Evolutionary conservation across 2,888 invertebrate species (phyloP), one percentile per base, ranked within the genome.

Genomic region (Cylloceria caligata): DNA sequence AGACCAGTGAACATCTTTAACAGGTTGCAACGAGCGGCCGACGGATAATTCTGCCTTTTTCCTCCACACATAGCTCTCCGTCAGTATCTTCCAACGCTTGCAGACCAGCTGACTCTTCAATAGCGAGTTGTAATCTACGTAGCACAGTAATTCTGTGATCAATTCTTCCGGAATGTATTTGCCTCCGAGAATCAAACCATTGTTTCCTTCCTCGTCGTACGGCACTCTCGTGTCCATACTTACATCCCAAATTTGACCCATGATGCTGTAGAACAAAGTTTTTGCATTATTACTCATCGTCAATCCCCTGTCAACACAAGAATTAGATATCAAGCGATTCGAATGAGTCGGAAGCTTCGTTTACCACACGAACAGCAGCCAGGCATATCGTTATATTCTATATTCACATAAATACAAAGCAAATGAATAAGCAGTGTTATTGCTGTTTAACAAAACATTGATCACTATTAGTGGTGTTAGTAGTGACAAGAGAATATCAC

Each of bases 141-240:
- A 90, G 16, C 86, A 87, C 16, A 94, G 87, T 68, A 94, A 93
- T 76, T 93, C 87, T 1, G 90, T 84, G n/a, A 94, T 80, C 27
- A 94, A 85, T 88, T 94, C 94, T 88, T 93, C 92, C 0, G 94
- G 94, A 16, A 94, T 79, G 83, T 93, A 93, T 67, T 86, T 86
- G 52, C 89, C 87, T 39, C 88, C 87, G 9, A 94, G 84, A 55
- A 89, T 82, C 49, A 93, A 87, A 36, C 94, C 94, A 81, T 94
- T 93, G 34, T 91, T 80, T 0, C 84, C 68, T 16, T 84, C 80
- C 34, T 86, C 86, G 13, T 85, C 84, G 49, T 78, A 81, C 5
- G 81, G 60, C 19, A 71, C 71, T 27, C 76, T 47, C 9, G 64
- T 11, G 16, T 75, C 79, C 0, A 21, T 9, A 0, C 2, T 36